Base-by-base conservation (phyloP, 2,113 vertebrate genomes). In the Smithornis capensis region DNA sequence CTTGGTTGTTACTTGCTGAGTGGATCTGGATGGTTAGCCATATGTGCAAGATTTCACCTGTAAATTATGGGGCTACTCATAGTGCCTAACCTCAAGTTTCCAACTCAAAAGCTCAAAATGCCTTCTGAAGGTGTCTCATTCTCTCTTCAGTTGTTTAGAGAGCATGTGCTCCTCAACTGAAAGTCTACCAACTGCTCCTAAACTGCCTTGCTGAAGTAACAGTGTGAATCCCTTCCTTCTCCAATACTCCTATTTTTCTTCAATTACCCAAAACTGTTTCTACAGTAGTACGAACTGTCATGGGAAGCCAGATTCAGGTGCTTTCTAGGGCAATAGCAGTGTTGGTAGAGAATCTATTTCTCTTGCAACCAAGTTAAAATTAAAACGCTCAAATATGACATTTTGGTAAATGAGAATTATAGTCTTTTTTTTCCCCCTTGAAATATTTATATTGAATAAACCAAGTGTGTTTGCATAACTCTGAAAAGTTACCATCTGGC, bases 401-500 rank as follows among this genome's bases (percentile, higher is more conserved):
- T 56, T 81, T 78, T 59, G 42, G 60, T 90, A 92, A 78, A 40
- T n/a, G 28, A 86, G 38, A 90, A 77, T 83, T 87, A 87, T 55
- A 53, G 14, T 50, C 19, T 71, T 84, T 13, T 68, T 92, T 82
- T 44, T 82, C 50, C 7, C 25, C 28, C 12, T 92, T 94, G 80
- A 93, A 93, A 96, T 96, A 94, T 95, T 95, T 96, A 57, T 82
- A 71, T 7, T 87, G 95, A 94, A 89, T 71, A 93, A 92, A 96
- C 25, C n/a, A 92, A 94, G 90, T 94, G 93, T 96, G 90, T 95
- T 94, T 95, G 83, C 76, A 87, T 87, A 90, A 86, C 60, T 91
- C 93, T 93, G 92, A 94, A 93, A 93, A 90, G 85, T 82, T 95
- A 80, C 95, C 96, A 92, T 94, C 88, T 97, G 95, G 94, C 86